A percentile compares a stretch with the other conserved stretches of the same genome.
These are phyloP conservation scores for Scopus umbretta DNA, from an alignment of 2,113 vertebrate species.

Conservation along the genomic window DNA sequence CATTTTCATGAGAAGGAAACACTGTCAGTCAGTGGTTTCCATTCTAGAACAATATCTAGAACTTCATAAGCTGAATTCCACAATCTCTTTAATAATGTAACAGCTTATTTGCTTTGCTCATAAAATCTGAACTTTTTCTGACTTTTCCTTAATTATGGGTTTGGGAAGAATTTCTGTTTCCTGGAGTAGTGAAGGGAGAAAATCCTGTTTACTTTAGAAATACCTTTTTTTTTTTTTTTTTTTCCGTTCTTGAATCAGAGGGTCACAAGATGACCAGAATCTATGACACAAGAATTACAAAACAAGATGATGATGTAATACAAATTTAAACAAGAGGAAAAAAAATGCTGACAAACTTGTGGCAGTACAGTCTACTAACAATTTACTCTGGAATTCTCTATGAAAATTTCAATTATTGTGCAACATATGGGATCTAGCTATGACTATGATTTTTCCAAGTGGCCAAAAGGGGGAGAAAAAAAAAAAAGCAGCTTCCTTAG, in stretches of 20 bases:
- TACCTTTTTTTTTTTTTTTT: background rate
- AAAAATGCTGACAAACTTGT: background rate
- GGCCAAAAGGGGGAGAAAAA: background rate
- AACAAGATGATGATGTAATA: background rate
- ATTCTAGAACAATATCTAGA: background rate
- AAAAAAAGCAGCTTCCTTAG: background rate
- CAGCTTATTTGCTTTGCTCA: background rate
- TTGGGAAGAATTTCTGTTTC: slow-evolving; percentile 42
- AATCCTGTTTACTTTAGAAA: slow-evolving; percentile 9
- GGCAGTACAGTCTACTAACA: background rate
- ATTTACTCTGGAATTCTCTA: slow-evolving; percentile 21
- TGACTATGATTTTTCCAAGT: background rate
- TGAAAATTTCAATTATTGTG: slow-evolving; percentile 31
- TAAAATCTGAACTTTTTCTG: slow-evolving; percentile 34
- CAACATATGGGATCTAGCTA: background rate
- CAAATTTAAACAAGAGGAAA: background rate
- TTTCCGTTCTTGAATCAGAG: background rate
- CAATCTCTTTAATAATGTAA: background rate
- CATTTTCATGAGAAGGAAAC: background rate
- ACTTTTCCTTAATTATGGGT: slow-evolving; percentile 20
- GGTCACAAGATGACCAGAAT: background rate
- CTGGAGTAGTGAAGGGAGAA: slow-evolving; percentile 4
- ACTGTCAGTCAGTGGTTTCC: background rate
- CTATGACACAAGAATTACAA: background rate
- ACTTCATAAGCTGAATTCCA: background rate